phyloP scores from a whole-genome alignment of 2,113 vertebrate genomes.

The Poeciliopsis prolifica region DNA sequence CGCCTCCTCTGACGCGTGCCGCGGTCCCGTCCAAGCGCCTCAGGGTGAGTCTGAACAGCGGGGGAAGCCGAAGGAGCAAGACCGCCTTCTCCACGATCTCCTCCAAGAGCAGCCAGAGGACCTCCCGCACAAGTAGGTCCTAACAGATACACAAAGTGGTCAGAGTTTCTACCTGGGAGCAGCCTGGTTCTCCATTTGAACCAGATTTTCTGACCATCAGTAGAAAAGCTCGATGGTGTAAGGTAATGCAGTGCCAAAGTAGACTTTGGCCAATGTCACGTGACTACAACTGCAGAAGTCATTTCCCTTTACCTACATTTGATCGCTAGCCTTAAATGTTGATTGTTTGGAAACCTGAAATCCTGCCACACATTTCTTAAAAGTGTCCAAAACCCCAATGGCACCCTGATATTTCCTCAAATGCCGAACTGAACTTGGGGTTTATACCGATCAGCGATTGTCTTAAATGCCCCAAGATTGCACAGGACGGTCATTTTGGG shows the following conservation, averaged over 20 bases:
- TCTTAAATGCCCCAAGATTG: too few relatives aligned
- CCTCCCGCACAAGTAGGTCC: slow-evolving; percentile 79
- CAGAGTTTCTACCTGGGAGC: too few relatives aligned
- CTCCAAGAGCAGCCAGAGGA: slow-evolving; percentile 85
- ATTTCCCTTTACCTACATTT: too few relatives aligned
- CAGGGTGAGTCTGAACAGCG: slow-evolving; percentile 84
- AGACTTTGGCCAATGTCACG: too few relatives aligned
- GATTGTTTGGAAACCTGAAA: neutral
- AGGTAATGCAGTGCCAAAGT: too few relatives aligned
- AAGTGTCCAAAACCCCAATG: too few relatives aligned
- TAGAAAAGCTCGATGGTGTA: too few relatives aligned
- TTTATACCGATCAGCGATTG: neutral
- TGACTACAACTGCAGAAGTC: too few relatives aligned
- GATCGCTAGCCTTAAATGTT: too few relatives aligned
- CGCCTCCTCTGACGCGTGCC: slow-evolving; percentile 84
- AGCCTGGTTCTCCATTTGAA: too few relatives aligned
- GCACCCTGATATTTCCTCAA: neutral
- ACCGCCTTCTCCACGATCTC: slow-evolving; percentile 87
- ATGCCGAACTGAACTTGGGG: neutral
- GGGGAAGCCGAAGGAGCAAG: slow-evolving; percentile 84
- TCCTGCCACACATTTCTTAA: neutral
- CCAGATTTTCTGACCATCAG: too few relatives aligned
- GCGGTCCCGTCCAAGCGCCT: slow-evolving; percentile 87
- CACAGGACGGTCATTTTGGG: neutral
- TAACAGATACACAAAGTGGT: too few relatives aligned